Evolutionary conservation across 2,888 invertebrate species (phyloP), one percentile per base, ranked within the genome.

Genomic region (Erynnis tages): DNA sequence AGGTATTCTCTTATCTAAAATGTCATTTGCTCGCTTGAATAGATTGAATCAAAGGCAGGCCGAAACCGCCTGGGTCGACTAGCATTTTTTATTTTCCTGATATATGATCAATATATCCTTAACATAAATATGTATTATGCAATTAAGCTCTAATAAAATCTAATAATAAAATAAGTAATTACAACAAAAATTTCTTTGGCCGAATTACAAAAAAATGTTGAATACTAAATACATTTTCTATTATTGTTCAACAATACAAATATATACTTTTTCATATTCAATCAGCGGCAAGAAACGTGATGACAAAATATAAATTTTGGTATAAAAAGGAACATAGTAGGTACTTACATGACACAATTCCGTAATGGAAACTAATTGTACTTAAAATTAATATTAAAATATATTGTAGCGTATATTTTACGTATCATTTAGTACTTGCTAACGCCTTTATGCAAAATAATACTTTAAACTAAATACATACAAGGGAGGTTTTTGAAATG

Each of bases 241-340:
- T 11, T n/a, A n/a, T n/a, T n/a, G n/a, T 19, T 37, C 19, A 19
- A 37, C 2, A 10, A 17, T 17, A 19, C 17, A 29, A 29, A 43
- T 21, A 37, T 19, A 11, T 29, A 17, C 5, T 13, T 27, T 41
- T n/a, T 8, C n/a, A n/a, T n/a, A n/a, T n/a, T n/a, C n/a, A n/a
- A 27, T 38, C n/a, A 34, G 17, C 19, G 19, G 16, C 35, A 19
- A 19, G 10, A 38, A 10, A 10, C 10, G 11, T 10, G 2, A 1
- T 25, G 25, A 7, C 25, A 25, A 35, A 37, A 37, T 11, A 37
- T 21, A 37, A 11, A 27, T 23, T 38, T 38, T 14, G 27, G 5
- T 23, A 23, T 16, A 45, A 23, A 27, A 34, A 45, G 45, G 45
- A 45, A 45, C 45, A 44, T 30, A 45, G 32, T 45, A 30, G n/a